Conservation (phyloP, 2,797 vertebrate species). For the Sebastes minor region DNA sequence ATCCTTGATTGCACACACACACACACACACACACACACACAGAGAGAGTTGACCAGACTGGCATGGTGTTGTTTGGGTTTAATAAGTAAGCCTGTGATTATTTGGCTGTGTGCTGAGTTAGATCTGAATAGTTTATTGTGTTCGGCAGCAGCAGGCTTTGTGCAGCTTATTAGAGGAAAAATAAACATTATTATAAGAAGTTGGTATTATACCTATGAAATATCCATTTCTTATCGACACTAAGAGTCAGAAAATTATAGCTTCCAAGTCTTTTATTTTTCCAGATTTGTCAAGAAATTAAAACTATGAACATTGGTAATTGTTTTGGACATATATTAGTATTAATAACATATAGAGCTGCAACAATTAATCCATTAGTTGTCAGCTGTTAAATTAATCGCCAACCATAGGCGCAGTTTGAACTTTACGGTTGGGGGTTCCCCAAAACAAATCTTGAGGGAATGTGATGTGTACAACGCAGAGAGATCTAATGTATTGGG, state of each 20-base stretch:
- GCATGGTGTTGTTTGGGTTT: constrained; percentile 74
- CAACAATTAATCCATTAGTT: too few relatives aligned
- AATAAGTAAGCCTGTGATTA: constrained; percentile 58
- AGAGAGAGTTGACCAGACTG: constrained; percentile 67
- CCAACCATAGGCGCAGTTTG: too few relatives aligned
- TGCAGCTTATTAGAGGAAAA: constrained; percentile 1
- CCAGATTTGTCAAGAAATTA: background rate
- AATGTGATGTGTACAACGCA: too few relatives aligned
- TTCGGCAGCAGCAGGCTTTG: background rate
- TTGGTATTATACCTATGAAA: background rate
- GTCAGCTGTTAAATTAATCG: too few relatives aligned
- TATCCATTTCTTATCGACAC: background rate
- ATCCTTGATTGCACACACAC: constrained; percentile 80
- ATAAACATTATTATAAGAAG: background rate
- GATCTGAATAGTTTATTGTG: constrained; percentile 6
- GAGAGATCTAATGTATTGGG: too few relatives aligned
- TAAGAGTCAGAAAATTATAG: background rate
- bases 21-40: constrained; percentile 34
- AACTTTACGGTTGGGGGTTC: too few relatives aligned
- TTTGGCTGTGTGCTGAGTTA: constrained; percentile 31
- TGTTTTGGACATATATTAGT: background rate
- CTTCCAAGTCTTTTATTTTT: background rate
- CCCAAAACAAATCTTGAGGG: too few relatives aligned
- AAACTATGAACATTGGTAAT: background rate
- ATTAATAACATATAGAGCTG: too few relatives aligned